Evolutionary conservation across 2,113 vertebrate genomes (phyloP).

Genomic region (Catagonus wagneri): DNA sequence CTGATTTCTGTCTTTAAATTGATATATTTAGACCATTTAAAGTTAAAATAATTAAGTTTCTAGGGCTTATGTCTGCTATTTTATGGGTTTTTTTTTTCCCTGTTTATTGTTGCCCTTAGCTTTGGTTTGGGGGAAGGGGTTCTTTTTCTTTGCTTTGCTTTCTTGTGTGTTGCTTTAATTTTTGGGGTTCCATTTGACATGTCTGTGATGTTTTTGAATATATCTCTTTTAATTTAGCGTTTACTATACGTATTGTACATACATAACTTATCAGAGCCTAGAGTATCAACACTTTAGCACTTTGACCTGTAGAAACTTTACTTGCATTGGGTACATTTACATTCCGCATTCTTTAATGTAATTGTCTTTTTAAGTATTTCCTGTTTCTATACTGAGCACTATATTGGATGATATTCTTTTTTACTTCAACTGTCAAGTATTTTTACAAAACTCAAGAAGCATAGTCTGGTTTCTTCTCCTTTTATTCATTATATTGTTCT

Average conservation of each 20-base stretch:
- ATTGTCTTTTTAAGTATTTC: background rate
- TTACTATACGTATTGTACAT: background rate
- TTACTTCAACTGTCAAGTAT: background rate
- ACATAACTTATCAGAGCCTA: background rate
- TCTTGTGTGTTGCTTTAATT: background rate
- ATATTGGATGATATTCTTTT: background rate
- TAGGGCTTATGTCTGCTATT: background rate
- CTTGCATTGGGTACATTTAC: background rate
- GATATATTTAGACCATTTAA: background rate
- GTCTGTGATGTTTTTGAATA: background rate
- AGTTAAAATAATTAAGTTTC: background rate
- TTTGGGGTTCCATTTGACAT: background rate
- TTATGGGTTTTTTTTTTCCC: background rate
- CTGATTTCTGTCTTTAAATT: conserved; percentile 2
- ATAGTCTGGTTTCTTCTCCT: background rate
- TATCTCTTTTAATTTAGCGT: background rate
- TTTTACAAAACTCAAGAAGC: background rate
- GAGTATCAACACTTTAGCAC: background rate
- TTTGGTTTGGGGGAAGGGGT: background rate
- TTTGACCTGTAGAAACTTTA: background rate
- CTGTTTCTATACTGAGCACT: background rate
- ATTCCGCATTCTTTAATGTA: background rate
- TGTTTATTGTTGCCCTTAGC: background rate
- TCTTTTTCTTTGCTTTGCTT: background rate
- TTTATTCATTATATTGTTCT: background rate